Conservation (phyloP, 2,797 vertebrate genomes). For the Fratercula arctica region DNA sequence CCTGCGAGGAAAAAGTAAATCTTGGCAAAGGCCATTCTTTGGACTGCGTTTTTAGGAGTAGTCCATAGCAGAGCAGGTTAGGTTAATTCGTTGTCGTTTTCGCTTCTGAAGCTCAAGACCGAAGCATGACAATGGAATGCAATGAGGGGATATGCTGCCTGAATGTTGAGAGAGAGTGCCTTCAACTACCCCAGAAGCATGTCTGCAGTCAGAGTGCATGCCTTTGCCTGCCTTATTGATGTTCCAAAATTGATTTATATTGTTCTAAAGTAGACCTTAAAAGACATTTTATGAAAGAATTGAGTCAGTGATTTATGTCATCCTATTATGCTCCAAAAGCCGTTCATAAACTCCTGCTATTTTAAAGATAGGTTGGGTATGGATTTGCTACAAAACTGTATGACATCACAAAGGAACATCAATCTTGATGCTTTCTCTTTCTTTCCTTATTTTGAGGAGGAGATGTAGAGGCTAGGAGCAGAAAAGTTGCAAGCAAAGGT, state of each 20-base stretch:
- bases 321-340: background rate
- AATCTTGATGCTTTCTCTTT: background rate
- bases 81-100: background rate
- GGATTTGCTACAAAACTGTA: background rate
- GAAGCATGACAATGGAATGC: background rate
- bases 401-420: background rate
- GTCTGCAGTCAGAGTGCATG: background rate
- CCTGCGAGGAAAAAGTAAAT: background rate
- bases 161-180: background rate
- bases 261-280: background rate
- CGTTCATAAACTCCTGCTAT: background rate
- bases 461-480: background rate
- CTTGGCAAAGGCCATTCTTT: background rate
- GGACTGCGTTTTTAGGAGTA: background rate
- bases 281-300: background rate
- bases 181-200: background rate
- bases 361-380: background rate
- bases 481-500: background rate
- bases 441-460: background rate
- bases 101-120: background rate
- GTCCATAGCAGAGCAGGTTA: background rate
- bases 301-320: background rate
- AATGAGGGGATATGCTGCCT: background rate
- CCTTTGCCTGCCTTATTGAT: background rate
- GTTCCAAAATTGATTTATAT: background rate